Conservation (phyloP, 1,140 invertebrate genomes). For the Gonatopus flavifemur region DNA sequence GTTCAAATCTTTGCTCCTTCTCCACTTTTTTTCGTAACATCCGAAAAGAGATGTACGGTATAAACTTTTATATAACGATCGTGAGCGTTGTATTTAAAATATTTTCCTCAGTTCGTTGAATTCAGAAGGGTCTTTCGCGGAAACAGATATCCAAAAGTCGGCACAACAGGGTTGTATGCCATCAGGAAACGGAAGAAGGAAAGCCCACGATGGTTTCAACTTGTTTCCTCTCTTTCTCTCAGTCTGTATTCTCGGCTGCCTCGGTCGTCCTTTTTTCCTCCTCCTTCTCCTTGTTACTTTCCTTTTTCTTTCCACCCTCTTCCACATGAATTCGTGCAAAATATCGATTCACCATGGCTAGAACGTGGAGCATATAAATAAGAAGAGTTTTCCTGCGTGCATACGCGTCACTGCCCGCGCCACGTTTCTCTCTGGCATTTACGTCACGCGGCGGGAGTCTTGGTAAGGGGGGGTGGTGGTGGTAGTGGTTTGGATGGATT, state of each 20-base stretch:
- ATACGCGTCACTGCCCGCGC: slow-evolving; percentile 55
- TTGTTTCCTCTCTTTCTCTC: not conserved
- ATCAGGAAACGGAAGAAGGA: no score
- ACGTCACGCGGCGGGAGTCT: slow-evolving; percentile 43
- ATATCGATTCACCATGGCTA: slow-evolving; percentile 51
- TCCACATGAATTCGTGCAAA: slow-evolving; percentile 40
- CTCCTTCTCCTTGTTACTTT: not conserved
- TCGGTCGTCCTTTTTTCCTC: slow-evolving; percentile 9
- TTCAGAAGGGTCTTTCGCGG: no score
- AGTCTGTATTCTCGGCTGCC: not conserved
- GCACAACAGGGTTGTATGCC: no score
- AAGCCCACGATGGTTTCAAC: no score
- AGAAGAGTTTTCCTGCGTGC: slow-evolving; percentile 58
- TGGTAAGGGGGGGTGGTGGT: slow-evolving; percentile 22
- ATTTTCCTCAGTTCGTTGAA: no score
- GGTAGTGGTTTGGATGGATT: slow-evolving; percentile 15
- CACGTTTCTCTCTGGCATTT: slow-evolving; percentile 48
- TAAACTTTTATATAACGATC: no score
- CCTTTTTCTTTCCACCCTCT: not conserved
- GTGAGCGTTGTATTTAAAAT: no score
- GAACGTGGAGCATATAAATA: slow-evolving; percentile 51
- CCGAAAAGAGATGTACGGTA: no score
- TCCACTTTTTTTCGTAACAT: no score
- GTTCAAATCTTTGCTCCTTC: no score
- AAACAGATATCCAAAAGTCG: no score